Percentiles rank a stretch among this genome's conserved stretches.
Evolutionary conservation across 2,797 vertebrate genomes (phyloP).

Genomic region (Numenius phaeopus): DNA sequence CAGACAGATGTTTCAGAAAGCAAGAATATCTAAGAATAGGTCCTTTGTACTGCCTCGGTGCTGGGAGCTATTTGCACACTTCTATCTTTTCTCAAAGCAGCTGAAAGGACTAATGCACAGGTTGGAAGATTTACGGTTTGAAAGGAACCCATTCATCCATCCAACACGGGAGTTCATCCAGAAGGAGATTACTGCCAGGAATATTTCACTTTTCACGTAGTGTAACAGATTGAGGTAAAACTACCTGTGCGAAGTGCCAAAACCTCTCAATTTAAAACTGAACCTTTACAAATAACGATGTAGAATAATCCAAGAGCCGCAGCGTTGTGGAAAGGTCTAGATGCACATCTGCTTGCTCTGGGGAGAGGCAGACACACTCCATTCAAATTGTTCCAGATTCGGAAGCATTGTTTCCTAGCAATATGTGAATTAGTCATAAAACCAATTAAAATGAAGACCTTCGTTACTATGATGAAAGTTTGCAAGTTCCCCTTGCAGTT

Average conservation of each 20-base stretch:
- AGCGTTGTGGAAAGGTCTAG: accelerated
- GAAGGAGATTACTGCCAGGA: slow-evolving; percentile 3
- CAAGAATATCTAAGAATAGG: neutral
- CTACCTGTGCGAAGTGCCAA: neutral
- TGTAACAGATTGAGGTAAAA: neutral
- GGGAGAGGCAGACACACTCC: neutral
- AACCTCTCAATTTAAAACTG: neutral
- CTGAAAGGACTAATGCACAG: neutral
- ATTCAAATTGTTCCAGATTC: neutral
- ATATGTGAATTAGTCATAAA: neutral
- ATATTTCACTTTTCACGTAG: slow-evolving; percentile 4
- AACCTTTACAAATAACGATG: neutral
- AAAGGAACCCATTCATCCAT: slow-evolving; percentile 7
- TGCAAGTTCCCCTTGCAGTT: neutral
- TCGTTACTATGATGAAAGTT: neutral
- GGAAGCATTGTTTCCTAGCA: neutral
- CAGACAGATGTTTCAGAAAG: slow-evolving; percentile 17
- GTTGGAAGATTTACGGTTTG: slow-evolving; percentile 8
- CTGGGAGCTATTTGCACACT: neutral
- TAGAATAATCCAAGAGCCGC: neutral
- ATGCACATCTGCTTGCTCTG: neutral
- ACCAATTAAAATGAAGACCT: neutral
- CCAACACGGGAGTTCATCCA: neutral
- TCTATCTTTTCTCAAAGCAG: neutral
- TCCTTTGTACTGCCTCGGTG: neutral